Evolutionary conservation across 2,888 invertebrate genomes (phyloP).

Genomic region (Caenorhabditis angaria): DNA sequence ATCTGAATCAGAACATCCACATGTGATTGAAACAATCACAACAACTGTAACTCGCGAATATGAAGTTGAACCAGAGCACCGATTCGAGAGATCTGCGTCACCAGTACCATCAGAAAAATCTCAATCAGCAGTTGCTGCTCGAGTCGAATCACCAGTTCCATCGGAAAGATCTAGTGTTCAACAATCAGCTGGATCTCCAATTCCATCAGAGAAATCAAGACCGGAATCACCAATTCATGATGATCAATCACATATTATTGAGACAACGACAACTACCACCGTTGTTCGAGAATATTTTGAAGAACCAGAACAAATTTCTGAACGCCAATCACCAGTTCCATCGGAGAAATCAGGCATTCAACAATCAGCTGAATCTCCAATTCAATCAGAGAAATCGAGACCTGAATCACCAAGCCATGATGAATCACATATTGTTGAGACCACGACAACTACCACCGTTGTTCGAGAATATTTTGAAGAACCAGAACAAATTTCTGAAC

Average conservation of each 20-base stretch:
- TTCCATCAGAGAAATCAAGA: slow-evolving; percentile 14
- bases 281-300: slow-evolving; percentile 5
- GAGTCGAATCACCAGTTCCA: slow-evolving; percentile 11
- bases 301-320: slow-evolving; percentile 9
- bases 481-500: background rate
- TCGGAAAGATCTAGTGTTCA: slow-evolving; percentile 15
- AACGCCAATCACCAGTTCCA: slow-evolving; percentile 4
- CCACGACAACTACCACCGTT: slow-evolving; percentile 18
- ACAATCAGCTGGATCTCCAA: slow-evolving; percentile 15
- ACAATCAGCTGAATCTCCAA: too few relatives aligned
- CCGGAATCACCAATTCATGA: background rate
- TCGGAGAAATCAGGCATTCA: background rate
- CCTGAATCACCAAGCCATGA: slow-evolving; percentile 1
- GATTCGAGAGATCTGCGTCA: slow-evolving; percentile 3
- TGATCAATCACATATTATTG: slow-evolving; percentile 1
- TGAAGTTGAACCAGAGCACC: slow-evolving; percentile 17
- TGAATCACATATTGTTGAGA: slow-evolving; percentile 9
- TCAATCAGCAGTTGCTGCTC: slow-evolving; percentile 12
- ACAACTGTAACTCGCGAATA: slow-evolving; percentile 34
- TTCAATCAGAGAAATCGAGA: background rate
- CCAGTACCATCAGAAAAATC: slow-evolving; percentile 5
- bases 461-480: slow-evolving; percentile 19
- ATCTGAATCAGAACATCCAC: slow-evolving; percentile 9
- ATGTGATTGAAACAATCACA: slow-evolving; percentile 27
- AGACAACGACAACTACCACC: slow-evolving; percentile 26